Conservation (phyloP, 2,113 vertebrate genomes). For the Brachypodius melanocephalos region DNA sequence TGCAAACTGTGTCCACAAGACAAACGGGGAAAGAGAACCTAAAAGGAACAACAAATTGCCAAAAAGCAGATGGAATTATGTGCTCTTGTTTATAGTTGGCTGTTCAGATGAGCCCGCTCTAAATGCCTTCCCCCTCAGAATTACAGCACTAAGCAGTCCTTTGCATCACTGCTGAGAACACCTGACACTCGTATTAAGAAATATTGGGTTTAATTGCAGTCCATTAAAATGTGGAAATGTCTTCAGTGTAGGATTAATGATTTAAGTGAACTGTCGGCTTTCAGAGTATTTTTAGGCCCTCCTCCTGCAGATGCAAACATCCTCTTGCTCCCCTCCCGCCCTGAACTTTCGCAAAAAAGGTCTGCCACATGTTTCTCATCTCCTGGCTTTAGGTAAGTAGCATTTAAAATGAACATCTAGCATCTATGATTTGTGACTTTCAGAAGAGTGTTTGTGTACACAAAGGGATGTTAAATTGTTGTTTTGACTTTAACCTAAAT, state of each 20-base stretch:
- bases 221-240: conserved; percentile 77
- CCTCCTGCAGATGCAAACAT: conserved; percentile 72
- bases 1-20: conserved; percentile 82
- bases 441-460: conserved; percentile 72
- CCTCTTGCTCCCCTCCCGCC: conserved; percentile 30
- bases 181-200: conserved; percentile 81
- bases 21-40: conserved; percentile 75
- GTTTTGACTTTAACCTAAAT: conserved; percentile 67
- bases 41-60: conserved; percentile 80
- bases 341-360: conserved; percentile 69
- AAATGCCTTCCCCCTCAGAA: conserved; percentile 80
- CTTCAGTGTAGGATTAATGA: conserved; percentile 73
- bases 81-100: conserved; percentile 84
- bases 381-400: conserved; percentile 74
- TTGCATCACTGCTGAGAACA: conserved; percentile 79
- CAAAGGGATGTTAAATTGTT: conserved; percentile 72
- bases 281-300: conserved; percentile 69
- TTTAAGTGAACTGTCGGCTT: conserved; percentile 74
- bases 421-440: conserved; percentile 71
- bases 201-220: conserved; percentile 78
- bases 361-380: conserved; percentile 78
- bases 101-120: conserved; percentile 71
- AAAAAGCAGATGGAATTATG: conserved; percentile 81
- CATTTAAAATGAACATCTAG: conserved; percentile 67
- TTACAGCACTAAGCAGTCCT: conserved; percentile 73